Evolutionary conservation across 2,797 vertebrate genomes (phyloP), one percentile per base, ranked within the genome.

Genomic region (Meda fulgida): DNA sequence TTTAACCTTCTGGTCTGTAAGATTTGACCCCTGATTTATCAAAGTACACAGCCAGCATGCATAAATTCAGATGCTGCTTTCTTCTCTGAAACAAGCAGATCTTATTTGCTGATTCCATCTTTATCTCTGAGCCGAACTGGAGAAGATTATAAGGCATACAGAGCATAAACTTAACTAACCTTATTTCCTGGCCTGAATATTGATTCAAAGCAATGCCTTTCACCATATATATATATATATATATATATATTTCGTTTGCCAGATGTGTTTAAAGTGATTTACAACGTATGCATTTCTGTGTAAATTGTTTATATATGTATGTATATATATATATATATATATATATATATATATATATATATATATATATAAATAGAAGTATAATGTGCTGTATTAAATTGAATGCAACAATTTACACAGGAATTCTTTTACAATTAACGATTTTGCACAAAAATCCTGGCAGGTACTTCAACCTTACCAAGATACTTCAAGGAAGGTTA

Each of bases 1-100:
- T 48, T 83, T 83, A 79, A 83, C 80, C 76, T 85, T 80, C 76
- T 81, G 80, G 65, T 86, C 77, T 86, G 36, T 79, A 38, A 79
- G 80, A 79, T 75, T 63, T 83, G 63, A 80, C 65, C 63, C 77
- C 34, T 78, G 48, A 76, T 81, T 85, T 38, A 83, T 88, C 46
- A 86, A 82, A 83, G 82, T 19, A 60, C 40, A 53, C 46, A 3
- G 40, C 67, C 67, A 83, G 67, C 63, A 69, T 78, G 80, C 72
- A 48, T 16, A 78, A 36, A 80, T 81, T 80, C 13, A 55, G 21
- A 58, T n/a, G 83, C 38, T 31, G 36, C 31, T 51, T 43, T 72
- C 19, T 40, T 70, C 55, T 80, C 34, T 65, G 31, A 80, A 79
- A 53, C 67, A 72, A 72, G 43, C 77, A 38, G 67, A 72, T 73